Percentiles rank a stretch among this genome's conserved stretches.
phyloP scores from a whole-genome alignment of 2,888 invertebrate species.

The Netelia inedita region DNA sequence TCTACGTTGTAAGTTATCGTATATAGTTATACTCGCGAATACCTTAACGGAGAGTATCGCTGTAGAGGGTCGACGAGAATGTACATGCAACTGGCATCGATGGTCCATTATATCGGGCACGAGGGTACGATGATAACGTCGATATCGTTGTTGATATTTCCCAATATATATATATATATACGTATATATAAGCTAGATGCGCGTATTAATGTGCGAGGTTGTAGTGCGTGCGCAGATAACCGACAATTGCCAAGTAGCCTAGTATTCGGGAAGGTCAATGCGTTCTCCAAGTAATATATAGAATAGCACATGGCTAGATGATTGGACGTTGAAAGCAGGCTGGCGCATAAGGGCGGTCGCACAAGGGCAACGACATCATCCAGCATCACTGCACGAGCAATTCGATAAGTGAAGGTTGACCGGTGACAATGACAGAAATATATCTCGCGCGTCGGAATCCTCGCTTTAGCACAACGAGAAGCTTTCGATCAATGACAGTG shows the following conservation, averaged over 20 bases:
- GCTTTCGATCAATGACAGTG: background rate
- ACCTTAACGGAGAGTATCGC: background rate
- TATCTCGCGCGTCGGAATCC: too few relatives aligned
- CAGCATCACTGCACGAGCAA: background rate
- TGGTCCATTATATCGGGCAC: conserved; percentile 29
- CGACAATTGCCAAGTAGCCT: conserved; percentile 13
- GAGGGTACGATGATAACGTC: conserved; percentile 35
- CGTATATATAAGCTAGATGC: conserved; percentile 1
- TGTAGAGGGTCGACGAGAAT: background rate
- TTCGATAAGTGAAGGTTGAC: too few relatives aligned
- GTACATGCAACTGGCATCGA: background rate
- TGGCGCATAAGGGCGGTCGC: background rate
- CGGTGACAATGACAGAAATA: too few relatives aligned
- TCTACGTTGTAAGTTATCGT: background rate
- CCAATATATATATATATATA: background rate
- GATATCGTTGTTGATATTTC: conserved; percentile 48
- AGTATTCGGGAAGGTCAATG: background rate
- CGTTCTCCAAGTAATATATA: background rate
- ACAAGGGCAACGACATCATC: background rate
- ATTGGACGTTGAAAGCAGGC: conserved; percentile 19
- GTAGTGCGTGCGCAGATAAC: background rate
- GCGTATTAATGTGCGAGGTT: too few relatives aligned
- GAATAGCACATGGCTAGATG: background rate
- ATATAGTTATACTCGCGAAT: background rate
- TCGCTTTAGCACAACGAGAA: too few relatives aligned